These are phyloP conservation scores for Oopsacas minuta DNA, from an alignment of 37 sponge, comb jelly and placozoan genomes.

Conservation along the genomic window DNA sequence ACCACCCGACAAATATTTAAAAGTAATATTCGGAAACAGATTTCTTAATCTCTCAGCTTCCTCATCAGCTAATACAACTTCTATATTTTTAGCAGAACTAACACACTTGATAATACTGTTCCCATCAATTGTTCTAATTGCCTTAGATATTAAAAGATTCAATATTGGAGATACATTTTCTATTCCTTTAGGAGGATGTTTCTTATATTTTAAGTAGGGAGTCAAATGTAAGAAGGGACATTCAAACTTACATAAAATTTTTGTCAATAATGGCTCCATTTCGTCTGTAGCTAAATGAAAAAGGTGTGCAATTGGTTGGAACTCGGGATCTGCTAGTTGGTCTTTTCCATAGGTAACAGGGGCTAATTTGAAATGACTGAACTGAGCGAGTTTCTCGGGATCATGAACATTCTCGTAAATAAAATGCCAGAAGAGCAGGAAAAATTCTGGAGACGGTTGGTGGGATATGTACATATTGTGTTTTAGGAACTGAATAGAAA, in stretches of 20 bases:
- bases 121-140: background rate
- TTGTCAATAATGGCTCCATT: background rate
- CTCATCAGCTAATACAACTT: background rate
- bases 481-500: background rate
- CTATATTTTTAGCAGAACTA: background rate
- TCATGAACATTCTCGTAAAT: background rate
- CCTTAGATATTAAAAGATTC: background rate
- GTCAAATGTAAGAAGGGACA: background rate
- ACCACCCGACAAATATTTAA: background rate
- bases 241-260: background rate
- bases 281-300: background rate
- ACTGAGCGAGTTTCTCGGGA: background rate
- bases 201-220: background rate
- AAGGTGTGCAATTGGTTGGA: background rate
- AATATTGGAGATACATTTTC: background rate
- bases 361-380: background rate
- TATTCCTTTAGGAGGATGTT: background rate
- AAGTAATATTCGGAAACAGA: background rate
- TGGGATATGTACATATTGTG: background rate
- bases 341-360: background rate
- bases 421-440: background rate
- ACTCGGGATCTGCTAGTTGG: background rate
- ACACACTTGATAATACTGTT: background rate
- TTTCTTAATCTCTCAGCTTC: background rate
- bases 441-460: background rate